These are phyloP conservation scores for Oithona nana DNA, from an alignment of 2,888 invertebrate genomes.

Conservation along the genomic window DNA sequence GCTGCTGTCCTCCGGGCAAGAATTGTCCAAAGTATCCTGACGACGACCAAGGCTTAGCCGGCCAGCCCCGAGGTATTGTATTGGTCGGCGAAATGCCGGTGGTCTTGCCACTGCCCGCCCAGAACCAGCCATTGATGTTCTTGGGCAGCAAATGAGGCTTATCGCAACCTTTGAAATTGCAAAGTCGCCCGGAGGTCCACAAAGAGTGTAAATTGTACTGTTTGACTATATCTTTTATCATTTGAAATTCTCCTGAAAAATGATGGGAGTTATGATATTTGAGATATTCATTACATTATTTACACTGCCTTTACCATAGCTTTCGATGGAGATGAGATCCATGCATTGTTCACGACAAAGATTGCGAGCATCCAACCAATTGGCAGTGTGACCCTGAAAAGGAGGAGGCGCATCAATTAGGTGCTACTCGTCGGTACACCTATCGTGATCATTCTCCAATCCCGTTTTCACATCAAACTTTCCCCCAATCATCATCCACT, in stretches of 20 bases:
- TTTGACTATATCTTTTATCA: constrained; percentile 8
- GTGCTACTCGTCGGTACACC: neutral
- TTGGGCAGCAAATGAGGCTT: constrained; percentile 15
- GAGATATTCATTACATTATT: no score
- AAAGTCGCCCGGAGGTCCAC: constrained; percentile 16
- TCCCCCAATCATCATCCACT: no score
- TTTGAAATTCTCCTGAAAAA: no score
- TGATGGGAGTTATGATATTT: no score
- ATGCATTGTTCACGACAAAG: constrained; percentile 15
- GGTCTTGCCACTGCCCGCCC: constrained; percentile 10
- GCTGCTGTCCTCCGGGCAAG: neutral
- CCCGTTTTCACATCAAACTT: no score
- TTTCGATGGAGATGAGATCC: constrained; percentile 15
- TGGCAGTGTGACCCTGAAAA: constrained; percentile 3
- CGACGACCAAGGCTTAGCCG: constrained; percentile 10
- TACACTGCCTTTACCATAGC: neutral
- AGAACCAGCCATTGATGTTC: constrained; percentile 17
- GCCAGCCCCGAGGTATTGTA: constrained; percentile 11
- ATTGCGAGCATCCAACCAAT: constrained; percentile 12
- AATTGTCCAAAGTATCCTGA: constrained; percentile 16
- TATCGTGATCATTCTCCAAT: no score
- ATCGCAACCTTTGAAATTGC: constrained; percentile 17
- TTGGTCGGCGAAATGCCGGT: constrained; percentile 15
- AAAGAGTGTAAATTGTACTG: constrained; percentile 4
- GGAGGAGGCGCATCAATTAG: neutral